A percentile compares a stretch with the other conserved stretches of the same genome.
phyloP scores from a whole-genome alignment of 1,140 invertebrate species.

The Galleria mellonella region DNA sequence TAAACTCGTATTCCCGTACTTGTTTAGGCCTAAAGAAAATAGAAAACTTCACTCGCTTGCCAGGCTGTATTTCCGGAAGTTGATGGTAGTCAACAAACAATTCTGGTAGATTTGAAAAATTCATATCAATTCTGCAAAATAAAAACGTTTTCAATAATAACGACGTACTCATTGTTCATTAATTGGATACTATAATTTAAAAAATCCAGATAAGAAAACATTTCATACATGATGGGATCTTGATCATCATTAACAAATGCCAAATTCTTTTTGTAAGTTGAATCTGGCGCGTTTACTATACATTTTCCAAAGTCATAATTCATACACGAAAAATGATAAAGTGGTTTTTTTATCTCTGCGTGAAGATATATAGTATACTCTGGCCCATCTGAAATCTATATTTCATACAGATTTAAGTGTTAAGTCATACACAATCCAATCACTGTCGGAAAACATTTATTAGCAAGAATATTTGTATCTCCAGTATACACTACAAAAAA shows the following conservation, averaged over 20 bases:
- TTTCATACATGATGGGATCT: slow-evolving; percentile 33
- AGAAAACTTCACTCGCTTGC: slow-evolving; percentile 36
- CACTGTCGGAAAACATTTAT: too few species aligned
- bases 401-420: too few species aligned
- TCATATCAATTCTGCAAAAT: slow-evolving; percentile 47
- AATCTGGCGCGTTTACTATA: slow-evolving; percentile 54
- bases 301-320: slow-evolving; percentile 54
- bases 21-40: slow-evolving; percentile 57
- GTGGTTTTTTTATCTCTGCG: slow-evolving; percentile 53
- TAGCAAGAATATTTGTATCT: too few species aligned
- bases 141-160: background rate
- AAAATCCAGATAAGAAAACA: too few species aligned
- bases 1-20: slow-evolving; percentile 55
- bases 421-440: too few species aligned
- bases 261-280: slow-evolving; percentile 54
- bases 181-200: too few species aligned
- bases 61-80: slow-evolving; percentile 25
- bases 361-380: slow-evolving; percentile 49
- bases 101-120: slow-evolving; percentile 47
- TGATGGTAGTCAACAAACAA: slow-evolving; percentile 37
- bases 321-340: slow-evolving; percentile 52
- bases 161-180: too few species aligned
- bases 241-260: slow-evolving; percentile 49
- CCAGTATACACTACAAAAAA: too few species aligned
- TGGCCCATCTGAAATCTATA: slow-evolving; percentile 55